A percentile compares a stretch with the other conserved stretches of the same genome.
Evolutionary conservation across 2,113 vertebrate genomes (phyloP).

Genomic region (Atractosteus spatula): DNA sequence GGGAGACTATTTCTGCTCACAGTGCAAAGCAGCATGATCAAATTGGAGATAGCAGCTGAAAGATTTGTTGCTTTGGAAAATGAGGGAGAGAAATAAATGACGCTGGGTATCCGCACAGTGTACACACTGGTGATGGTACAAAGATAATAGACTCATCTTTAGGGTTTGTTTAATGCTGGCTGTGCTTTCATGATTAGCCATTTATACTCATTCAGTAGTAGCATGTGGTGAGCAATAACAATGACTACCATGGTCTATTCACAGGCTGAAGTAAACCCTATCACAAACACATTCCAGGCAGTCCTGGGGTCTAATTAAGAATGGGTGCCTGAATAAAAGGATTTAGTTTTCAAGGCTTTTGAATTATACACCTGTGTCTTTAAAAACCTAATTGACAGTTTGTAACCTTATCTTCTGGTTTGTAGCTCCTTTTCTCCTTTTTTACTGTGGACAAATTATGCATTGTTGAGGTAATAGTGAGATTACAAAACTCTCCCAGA

Average conservation of each 20-base stretch:
- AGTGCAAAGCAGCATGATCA: constrained; percentile 63
- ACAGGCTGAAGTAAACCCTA: constrained; percentile 33
- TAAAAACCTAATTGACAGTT: constrained; percentile 65
- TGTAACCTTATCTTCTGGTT: constrained; percentile 78
- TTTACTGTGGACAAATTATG: constrained; percentile 74
- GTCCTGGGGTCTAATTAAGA: constrained; percentile 39
- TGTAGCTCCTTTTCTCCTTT: constrained; percentile 61
- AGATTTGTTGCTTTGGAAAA: constrained; percentile 16
- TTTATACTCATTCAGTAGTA: constrained; percentile 33
- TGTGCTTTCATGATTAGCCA: constrained; percentile 30
- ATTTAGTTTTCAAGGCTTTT: constrained; percentile 61
- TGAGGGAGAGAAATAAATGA: constrained; percentile 7
- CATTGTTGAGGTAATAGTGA: constrained; percentile 61
- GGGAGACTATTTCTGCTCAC: constrained; percentile 47
- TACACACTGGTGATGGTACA: constrained; percentile 8
- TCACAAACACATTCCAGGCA: constrained; percentile 38
- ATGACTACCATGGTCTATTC: constrained; percentile 12
- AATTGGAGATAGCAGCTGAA: constrained; percentile 64
- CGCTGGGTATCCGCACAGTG: not conserved
- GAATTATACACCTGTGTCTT: constrained; percentile 72
- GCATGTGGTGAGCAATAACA: constrained; percentile 33
- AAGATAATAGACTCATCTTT: constrained; percentile 36
- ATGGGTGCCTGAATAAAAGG: constrained; percentile 26
- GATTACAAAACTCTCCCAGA: constrained; percentile 44
- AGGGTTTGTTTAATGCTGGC: not conserved